Percentiles rank a stretch among this genome's conserved stretches.
These are phyloP conservation scores for Wasmannia auropunctata DNA, from an alignment of 1,140 invertebrate genomes.

Conservation along the genomic window DNA sequence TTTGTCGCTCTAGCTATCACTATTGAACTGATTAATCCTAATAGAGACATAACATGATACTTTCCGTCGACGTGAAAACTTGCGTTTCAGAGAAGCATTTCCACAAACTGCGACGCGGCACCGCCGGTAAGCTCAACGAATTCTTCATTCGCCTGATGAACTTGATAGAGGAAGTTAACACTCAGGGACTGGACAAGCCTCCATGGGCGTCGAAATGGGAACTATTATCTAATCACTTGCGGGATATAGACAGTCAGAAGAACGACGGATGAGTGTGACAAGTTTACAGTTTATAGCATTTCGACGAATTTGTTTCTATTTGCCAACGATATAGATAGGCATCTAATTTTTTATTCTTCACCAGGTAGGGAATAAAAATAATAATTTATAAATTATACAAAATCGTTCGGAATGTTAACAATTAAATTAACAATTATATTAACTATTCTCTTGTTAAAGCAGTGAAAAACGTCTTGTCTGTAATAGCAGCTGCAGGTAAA, in stretches of 20 bases:
- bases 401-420: background rate
- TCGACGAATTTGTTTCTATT: slow-evolving; percentile 21
- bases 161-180: slow-evolving; percentile 82
- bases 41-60: background rate
- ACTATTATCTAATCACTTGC: slow-evolving; percentile 60
- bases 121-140: slow-evolving; percentile 83
- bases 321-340: background rate
- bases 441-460: background rate
- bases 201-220: slow-evolving; percentile 77
- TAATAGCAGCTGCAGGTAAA: slow-evolving; percentile 24
- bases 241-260: slow-evolving; percentile 27
- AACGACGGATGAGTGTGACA: background rate
- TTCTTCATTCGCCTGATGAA: slow-evolving; percentile 82
- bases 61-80: slow-evolving; percentile 5
- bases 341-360: slow-evolving; percentile 8
- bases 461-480: background rate
- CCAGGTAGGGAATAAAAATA: background rate
- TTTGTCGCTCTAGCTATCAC: background rate
- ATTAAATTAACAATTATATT: background rate
- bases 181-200: slow-evolving; percentile 75
- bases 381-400: background rate
- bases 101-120: slow-evolving; percentile 85
- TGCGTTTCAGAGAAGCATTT: slow-evolving; percentile 81
- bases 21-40: background rate
- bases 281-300: slow-evolving; percentile 19